These are phyloP conservation scores for Bombylius discolor DNA, from an alignment of 2,888 invertebrate species.

Conservation along the genomic window DNA sequence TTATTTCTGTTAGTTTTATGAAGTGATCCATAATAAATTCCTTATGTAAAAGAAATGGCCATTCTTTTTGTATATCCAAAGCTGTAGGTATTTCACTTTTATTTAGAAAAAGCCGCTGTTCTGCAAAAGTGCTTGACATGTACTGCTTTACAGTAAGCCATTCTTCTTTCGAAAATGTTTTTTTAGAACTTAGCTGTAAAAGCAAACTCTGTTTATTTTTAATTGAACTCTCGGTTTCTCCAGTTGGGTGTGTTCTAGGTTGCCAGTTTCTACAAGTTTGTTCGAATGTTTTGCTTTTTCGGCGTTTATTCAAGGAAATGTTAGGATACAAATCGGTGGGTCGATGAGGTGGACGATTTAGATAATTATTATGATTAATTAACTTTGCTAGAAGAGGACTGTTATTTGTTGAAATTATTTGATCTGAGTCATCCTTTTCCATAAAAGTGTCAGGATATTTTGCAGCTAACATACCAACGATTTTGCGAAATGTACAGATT, in stretches of 20 bases:
- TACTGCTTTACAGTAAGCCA: neutral
- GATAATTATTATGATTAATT: neutral
- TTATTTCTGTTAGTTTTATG: neutral
- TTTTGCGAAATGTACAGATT: neutral
- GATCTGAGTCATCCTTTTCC: neutral
- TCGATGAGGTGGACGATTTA: neutral
- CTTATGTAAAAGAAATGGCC: neutral
- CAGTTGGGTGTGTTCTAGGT: neutral
- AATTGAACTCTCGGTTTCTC: neutral
- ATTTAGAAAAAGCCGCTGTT: neutral
- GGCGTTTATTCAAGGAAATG: neutral
- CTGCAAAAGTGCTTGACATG: neutral
- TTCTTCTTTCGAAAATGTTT: neutral
- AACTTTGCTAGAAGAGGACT: neutral
- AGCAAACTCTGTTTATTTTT: neutral
- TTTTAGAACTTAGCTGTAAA: neutral
- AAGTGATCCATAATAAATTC: neutral
- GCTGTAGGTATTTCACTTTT: neutral
- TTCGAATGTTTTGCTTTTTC: neutral
- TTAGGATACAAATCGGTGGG: neutral
- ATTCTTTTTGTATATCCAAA: neutral
- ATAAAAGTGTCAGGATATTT: neutral
- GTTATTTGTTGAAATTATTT: neutral
- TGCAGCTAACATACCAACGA: neutral
- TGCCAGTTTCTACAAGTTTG: neutral